These are phyloP conservation scores for Dendrophyllia cribrosa DNA, from an alignment of 64 coral and sea anemone species.

Conservation along the genomic window DNA sequence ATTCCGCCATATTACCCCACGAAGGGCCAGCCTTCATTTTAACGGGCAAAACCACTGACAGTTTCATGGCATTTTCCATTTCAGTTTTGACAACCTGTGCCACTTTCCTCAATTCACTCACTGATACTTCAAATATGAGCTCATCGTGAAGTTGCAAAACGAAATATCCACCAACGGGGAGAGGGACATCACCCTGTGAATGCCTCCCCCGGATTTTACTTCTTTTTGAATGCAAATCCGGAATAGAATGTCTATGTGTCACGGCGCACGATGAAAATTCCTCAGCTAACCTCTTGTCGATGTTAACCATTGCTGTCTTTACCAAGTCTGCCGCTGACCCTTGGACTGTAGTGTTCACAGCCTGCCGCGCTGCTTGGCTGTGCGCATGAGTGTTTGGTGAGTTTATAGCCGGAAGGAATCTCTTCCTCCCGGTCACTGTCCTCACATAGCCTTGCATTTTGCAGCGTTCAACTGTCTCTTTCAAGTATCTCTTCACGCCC, in stretches of 20 bases:
- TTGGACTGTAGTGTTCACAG: slow-evolving; percentile 96
- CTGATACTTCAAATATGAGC: slow-evolving; percentile 86
- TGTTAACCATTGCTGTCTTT: slow-evolving; percentile 94
- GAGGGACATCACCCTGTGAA: slow-evolving; percentile 7
- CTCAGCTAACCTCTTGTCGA: slow-evolving; percentile 71
- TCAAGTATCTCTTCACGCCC: slow-evolving; percentile 83
- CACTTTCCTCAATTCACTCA: slow-evolving; percentile 74
- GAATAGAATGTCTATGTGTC: slow-evolving; percentile 49
- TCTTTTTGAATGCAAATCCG: background rate
- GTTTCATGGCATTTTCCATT: slow-evolving; percentile 92
- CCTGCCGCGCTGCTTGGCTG: slow-evolving; percentile 92
- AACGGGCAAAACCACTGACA: slow-evolving; percentile 84
- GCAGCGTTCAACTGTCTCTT: slow-evolving; percentile 86
- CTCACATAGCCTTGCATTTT: slow-evolving; percentile 84
- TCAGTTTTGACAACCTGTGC: slow-evolving; percentile 81
- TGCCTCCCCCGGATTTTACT: slow-evolving; percentile 31
- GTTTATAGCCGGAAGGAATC: slow-evolving; percentile 83
- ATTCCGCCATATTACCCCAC: slow-evolving; percentile 88
- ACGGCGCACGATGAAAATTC: slow-evolving; percentile 61
- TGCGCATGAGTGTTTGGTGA: slow-evolving; percentile 83
- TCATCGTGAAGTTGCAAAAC: slow-evolving; percentile 98
- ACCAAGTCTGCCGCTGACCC: slow-evolving; percentile 98
- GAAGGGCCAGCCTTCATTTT: slow-evolving; percentile 95
- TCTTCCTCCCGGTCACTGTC: slow-evolving; percentile 78
- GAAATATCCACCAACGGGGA: slow-evolving; percentile 69